These are phyloP conservation scores for Athripsodes cinereus DNA, from an alignment of 2,888 invertebrate species.

Conservation along the genomic window DNA sequence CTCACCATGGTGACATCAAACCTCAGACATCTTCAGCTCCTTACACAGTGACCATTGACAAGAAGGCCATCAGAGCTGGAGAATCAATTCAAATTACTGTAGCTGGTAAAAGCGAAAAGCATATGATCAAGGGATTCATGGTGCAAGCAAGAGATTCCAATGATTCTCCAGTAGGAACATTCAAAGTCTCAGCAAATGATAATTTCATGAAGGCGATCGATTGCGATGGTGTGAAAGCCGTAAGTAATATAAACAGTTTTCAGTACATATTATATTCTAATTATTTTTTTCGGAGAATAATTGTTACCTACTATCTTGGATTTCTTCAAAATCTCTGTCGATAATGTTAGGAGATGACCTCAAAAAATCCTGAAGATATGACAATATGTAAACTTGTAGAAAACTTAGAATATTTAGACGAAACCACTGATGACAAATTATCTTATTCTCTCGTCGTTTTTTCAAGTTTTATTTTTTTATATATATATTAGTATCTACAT, in stretches of 20 bases:
- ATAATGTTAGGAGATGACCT: too few species aligned
- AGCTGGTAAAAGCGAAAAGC: constrained; percentile 40
- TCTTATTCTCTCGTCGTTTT: too few species aligned
- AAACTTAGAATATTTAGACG: too few species aligned
- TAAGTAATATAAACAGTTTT: constrained; percentile 34
- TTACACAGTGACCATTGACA: constrained; percentile 49
- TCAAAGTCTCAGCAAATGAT: constrained; percentile 49
- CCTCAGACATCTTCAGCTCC: constrained; percentile 53
- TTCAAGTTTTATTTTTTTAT: too few species aligned
- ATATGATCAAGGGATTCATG: constrained; percentile 59
- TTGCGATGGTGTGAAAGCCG: constrained; percentile 45
- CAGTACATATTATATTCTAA: too few species aligned
- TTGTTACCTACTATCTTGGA: too few species aligned
- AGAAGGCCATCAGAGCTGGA: constrained; percentile 33
- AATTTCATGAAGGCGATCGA: constrained; percentile 47
- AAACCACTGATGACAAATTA: too few species aligned
- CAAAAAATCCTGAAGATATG: too few species aligned
- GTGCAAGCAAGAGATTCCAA: constrained; percentile 58
- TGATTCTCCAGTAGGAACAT: constrained; percentile 58
- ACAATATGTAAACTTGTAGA: too few species aligned
- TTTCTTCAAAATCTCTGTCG: too few species aligned
- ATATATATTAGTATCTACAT: too few species aligned
- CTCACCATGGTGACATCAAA: constrained; percentile 58
- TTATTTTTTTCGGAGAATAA: too few species aligned
- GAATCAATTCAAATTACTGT: constrained; percentile 46